Base-by-base conservation (phyloP, 1,140 invertebrate genomes). In the Drosophila nikananu region DNA sequence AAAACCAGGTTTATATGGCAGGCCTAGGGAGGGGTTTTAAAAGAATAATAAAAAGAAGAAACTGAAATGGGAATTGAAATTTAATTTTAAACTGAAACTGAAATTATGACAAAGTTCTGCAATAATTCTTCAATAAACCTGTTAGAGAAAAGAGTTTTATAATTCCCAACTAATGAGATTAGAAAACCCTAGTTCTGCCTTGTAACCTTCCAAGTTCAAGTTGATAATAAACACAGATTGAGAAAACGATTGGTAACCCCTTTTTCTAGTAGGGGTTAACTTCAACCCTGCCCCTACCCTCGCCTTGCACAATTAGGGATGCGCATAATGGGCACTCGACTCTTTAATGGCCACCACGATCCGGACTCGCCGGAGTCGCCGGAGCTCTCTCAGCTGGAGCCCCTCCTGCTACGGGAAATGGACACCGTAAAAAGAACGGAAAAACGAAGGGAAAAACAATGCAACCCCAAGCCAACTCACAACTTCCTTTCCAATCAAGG, bases 401-500 rank as follows among this genome's bases (percentile, higher is more conserved):
- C 42, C 66, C 17, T 5, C 32, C 32, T n/a, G 21, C 54, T 42
- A 61, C 67, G 70, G 70, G 46, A 73, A 73, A 73, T 73, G 70
- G 70, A 73, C 67, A 73, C 70, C 70, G 32, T 77, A 65, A 76
- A 76, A 76, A 63, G 21, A 74, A 55, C 49, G 17, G 27, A 59
- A 68, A 66, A 64, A 25, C 72, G 32, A 59, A 44, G 74, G 51
- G 46, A 49, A 55, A 77, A 77, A 67, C 74, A 66, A 73, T 73
- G 37, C 74, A 66, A 58, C 72, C 61, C 55, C 61, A 65, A 73
- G 61, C 73, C 81, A 55, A 77, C 80, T 78, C 64, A 57, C 83
- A 87, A 83, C 83, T 86, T 86, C 82, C 82, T 87, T 87, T 86
- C 83, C 83, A 86, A 86, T 86, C 77, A 83, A 77, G 80, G 83